Base-by-base conservation (phyloP, 2,888 invertebrate species). In the Drosophila pegasa region DNA sequence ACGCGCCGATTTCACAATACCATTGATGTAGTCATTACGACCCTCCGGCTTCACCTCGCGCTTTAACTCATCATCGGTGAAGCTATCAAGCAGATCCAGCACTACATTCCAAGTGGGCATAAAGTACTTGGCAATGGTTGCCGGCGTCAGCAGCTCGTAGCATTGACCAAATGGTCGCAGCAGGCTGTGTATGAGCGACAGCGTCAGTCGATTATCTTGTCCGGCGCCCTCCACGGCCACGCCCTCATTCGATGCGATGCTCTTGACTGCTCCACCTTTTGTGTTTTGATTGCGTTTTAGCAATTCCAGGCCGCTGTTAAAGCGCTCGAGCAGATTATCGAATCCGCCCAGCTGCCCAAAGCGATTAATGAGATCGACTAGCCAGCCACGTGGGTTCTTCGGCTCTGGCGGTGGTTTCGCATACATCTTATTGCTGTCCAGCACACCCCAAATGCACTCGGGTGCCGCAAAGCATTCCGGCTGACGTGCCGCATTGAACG, bases 41-140 rank as follows among this genome's bases (percentile, higher is more conserved):
- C 97, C 97, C 93, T 98, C 98, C 16, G 94, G 94, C 91, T 98
- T 97, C 5, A 98, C 97, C 93, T 99, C 99, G 82, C 97, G 96
- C 91, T 99, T 99, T 66, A 99, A 93, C 91, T 99, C 98, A 74
- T 98, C 98, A 92, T 99, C 98, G 22, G 98, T 97, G 89, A 99
- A 93, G 92, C 97, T 96, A 91, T 98, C 97, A 90, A 99, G 93
- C 89, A 98, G 95, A 88, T 95, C 95, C 71, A 98, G 96, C 80
- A 98, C 96, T 92, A 97, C 96, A 94, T 97, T 97, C 98, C 97
- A 92, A 90, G 98, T 96, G 63, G 98, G 98, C 94, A 98, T 95
- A 87, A 99, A 95, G 93, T 97, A 98, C 92, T 97, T 97, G 90
- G 96, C 95, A 90, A 99, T 96, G 48, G 98, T 98, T 87, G 96